Percentiles rank a stretch among this genome's conserved stretches.
phyloP scores from a whole-genome alignment of 2,797 vertebrate species.

The Buceros bicornis region DNA sequence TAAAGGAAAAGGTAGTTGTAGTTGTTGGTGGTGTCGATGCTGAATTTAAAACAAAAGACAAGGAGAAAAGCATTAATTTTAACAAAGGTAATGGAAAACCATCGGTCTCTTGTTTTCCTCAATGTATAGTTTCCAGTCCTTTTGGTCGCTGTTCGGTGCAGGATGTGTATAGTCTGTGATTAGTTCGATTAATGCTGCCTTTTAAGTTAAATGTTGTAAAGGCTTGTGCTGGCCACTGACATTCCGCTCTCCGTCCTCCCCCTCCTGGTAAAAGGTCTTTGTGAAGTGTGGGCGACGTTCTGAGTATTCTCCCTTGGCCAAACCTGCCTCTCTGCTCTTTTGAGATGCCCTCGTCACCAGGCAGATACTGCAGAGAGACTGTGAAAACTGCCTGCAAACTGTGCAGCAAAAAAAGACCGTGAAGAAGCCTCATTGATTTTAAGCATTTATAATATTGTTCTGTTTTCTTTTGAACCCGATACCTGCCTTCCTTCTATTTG shows the following conservation, averaged over 20 bases:
- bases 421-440: constrained; percentile 64
- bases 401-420: constrained; percentile 53
- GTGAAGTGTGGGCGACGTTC: constrained; percentile 67
- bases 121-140: constrained; percentile 78
- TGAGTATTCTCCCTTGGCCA: constrained; percentile 51
- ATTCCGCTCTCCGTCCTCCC: constrained; percentile 52
- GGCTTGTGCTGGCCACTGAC: constrained; percentile 89
- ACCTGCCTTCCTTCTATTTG: constrained; percentile 52
- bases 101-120: constrained; percentile 78
- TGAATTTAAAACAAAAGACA: constrained; percentile 53
- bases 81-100: constrained; percentile 46
- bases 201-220: constrained; percentile 88
- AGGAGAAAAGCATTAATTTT: constrained; percentile 83
- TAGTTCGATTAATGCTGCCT: constrained; percentile 80
- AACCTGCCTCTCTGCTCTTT: constrained; percentile 69
- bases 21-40: constrained; percentile 56
- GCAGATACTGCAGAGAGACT: constrained; percentile 78
- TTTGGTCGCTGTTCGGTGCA: constrained; percentile 80
- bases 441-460: constrained; percentile 83
- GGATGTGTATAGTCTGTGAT: constrained; percentile 86
- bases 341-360: constrained; percentile 82
- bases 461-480: constrained; percentile 63
- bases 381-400: constrained; percentile 69
- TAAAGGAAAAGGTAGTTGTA: constrained; percentile 67
- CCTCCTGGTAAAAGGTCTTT: constrained; percentile 62